A percentile compares a stretch with the other conserved stretches of the same genome.
Evolutionary conservation across 2,113 vertebrate genomes (phyloP).

Genomic region (Poecilia latipinna): DNA sequence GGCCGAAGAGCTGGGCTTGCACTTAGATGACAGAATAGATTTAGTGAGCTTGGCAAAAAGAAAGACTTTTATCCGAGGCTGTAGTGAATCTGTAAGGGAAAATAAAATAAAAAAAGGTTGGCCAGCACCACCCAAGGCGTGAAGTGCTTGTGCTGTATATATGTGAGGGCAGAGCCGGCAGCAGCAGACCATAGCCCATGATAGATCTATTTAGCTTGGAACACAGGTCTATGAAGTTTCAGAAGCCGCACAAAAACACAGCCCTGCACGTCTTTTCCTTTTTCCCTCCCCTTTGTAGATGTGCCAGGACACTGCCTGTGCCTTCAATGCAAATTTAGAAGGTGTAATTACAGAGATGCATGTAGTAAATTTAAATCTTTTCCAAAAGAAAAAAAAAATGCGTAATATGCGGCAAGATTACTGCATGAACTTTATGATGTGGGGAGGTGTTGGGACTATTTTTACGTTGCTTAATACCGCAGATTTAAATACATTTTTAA

Average conservation of each 20-base stretch:
- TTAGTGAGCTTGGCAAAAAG: slow-evolving; percentile 69
- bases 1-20: slow-evolving; percentile 59
- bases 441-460: slow-evolving; percentile 47
- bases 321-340: slow-evolving; percentile 71
- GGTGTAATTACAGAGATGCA: slow-evolving; percentile 74
- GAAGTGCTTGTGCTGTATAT: slow-evolving; percentile 31
- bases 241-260: slow-evolving; percentile 70
- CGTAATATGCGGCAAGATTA: slow-evolving; percentile 65
- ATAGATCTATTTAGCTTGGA: slow-evolving; percentile 53
- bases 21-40: slow-evolving; percentile 69
- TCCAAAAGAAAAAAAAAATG: slow-evolving; percentile 46
- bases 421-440: slow-evolving; percentile 65
- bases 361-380: slow-evolving; percentile 77
- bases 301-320: slow-evolving; percentile 67
- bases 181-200: slow-evolving; percentile 16
- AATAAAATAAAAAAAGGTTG: slow-evolving; percentile 42
- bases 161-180: slow-evolving; percentile 46
- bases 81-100: slow-evolving; percentile 29
- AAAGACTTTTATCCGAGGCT: slow-evolving; percentile 69
- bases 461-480: slow-evolving; percentile 26
- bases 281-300: slow-evolving; percentile 66
- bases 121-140: slow-evolving; percentile 60
- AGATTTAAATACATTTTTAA: slow-evolving; percentile 22
- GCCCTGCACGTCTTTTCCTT: slow-evolving; percentile 62
- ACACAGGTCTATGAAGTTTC: slow-evolving; percentile 44